A percentile compares a stretch with the other conserved stretches of the same genome.
Evolutionary conservation across 30 jellyfish, hydroid and myxozoan species (phyloP).

Genomic region (Turritopsis rubra): DNA sequence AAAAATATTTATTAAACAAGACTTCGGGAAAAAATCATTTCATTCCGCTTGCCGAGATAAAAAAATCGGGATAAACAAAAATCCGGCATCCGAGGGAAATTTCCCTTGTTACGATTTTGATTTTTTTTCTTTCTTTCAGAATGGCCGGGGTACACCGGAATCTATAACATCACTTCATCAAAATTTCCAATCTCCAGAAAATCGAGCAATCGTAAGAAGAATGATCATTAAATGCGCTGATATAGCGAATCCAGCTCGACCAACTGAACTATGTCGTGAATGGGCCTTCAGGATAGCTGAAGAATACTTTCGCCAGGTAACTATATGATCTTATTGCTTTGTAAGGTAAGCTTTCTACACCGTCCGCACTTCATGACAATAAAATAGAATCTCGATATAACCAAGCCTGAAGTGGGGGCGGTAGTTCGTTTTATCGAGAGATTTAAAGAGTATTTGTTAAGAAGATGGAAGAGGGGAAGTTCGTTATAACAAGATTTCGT

Average conservation of each 20-base stretch:
- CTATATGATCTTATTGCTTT: too few relatives aligned
- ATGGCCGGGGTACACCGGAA: slow-evolving; percentile 97
- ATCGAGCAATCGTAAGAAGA: slow-evolving; percentile 66
- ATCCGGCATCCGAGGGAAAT: too few relatives aligned
- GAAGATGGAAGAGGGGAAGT: too few relatives aligned
- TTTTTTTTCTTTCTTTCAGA: slow-evolving; percentile 31
- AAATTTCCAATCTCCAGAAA: slow-evolving; percentile 80
- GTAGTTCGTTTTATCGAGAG: too few relatives aligned
- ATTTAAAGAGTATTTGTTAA: too few relatives aligned
- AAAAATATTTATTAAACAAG: too few relatives aligned
- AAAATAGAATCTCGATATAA: too few relatives aligned
- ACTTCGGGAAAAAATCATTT: too few relatives aligned
- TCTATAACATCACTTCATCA: slow-evolving; percentile 65
- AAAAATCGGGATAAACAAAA: neutral
- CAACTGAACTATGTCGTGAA: slow-evolving; percentile 59
- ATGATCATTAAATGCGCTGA: slow-evolving; percentile 96
- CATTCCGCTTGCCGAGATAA: neutral
- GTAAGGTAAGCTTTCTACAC: too few relatives aligned
- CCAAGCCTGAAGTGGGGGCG: too few relatives aligned
- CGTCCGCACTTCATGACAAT: too few relatives aligned
- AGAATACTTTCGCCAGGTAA: slow-evolving; percentile 85
- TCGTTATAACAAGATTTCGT: too few relatives aligned
- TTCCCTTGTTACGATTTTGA: neutral
- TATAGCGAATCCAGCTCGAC: slow-evolving; percentile 97
- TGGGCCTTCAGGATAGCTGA: slow-evolving; percentile 97